Conservation (phyloP, 2,113 vertebrate genomes). For the Drymodes brunneopygia region DNA sequence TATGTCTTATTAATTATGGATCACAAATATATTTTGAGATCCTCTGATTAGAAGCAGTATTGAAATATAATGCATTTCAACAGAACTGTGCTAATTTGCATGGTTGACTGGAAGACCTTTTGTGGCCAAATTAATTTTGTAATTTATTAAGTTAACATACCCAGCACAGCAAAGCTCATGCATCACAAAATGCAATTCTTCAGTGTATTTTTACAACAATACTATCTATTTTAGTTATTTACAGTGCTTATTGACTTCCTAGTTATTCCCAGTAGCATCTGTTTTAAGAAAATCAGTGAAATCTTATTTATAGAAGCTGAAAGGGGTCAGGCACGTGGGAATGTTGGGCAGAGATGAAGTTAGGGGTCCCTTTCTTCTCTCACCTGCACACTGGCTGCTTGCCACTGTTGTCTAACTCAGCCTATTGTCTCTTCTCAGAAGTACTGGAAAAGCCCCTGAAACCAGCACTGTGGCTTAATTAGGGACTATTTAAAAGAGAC, state of each 20-base stretch:
- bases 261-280: neutral
- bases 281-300: neutral
- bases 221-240: constrained; percentile 7
- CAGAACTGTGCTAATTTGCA: neutral
- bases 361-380: neutral
- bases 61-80: constrained; percentile 5
- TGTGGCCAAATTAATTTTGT: constrained; percentile 7
- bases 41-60: neutral
- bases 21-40: neutral
- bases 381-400: neutral
- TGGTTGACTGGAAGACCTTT: neutral
- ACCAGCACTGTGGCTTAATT: neutral
- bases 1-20: neutral
- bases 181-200: neutral
- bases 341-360: neutral
- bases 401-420: neutral
- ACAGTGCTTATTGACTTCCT: neutral
- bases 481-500: neutral
- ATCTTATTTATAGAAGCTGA: neutral
- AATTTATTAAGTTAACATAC: neutral
- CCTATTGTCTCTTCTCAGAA: neutral
- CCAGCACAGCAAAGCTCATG: neutral
- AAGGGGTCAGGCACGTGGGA: neutral
- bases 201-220: neutral
- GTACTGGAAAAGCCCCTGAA: neutral